Evolutionary conservation across 1,140 invertebrate species (phyloP), one percentile per base, ranked within the genome.

Genomic region (Acromyrmex echinatior): DNA sequence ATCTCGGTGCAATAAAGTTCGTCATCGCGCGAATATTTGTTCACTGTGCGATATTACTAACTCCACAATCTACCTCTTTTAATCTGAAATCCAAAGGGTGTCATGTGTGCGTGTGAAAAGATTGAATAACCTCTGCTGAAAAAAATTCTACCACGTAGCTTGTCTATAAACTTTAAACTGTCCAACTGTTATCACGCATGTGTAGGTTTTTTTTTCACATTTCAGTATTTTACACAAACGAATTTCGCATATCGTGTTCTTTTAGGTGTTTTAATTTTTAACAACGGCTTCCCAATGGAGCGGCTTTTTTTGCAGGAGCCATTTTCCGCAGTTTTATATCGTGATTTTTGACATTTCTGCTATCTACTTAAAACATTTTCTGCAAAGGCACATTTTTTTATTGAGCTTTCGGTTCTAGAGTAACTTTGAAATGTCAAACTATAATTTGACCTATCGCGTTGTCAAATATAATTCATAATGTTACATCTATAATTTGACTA

Each of bases 391-490:
- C n/a, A 35, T n/a, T 9, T 66, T 65, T 49, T 14, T 58, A 2
- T 25, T 31, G 21, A 6, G 3, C 12, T 49, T 16, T 78, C 28
- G 1, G 2, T 31, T 66, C 49, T 4, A 31, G 35, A 9, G 65
- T 35, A 39, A 84, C 63, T 74, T 74, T 45, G 4, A 84, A 49
- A 74, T 62, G 68, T 82, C 68, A 74, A 14, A 74, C 12, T 74
- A 6, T 35, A 84, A 84, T 74, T 35, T 49, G 39, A 84, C 56
- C 56, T 74, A 74, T 63, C 18, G 18, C 25, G 28, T 21, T 84
- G 68, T 84, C 39, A 74, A 84, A 84, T 84, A 74, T 84, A 74
- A 84, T 74, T 74, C 39, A 84, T 84, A 84, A 74, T 35, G 80
- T 62, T 82, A 60, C 39, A n/a, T n/a, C 60, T 56, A 25, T 74